A percentile compares a stretch with the other conserved stretches of the same genome.
phyloP scores from a whole-genome alignment of 2,113 vertebrate genomes.

The Gila orcuttii region DNA sequence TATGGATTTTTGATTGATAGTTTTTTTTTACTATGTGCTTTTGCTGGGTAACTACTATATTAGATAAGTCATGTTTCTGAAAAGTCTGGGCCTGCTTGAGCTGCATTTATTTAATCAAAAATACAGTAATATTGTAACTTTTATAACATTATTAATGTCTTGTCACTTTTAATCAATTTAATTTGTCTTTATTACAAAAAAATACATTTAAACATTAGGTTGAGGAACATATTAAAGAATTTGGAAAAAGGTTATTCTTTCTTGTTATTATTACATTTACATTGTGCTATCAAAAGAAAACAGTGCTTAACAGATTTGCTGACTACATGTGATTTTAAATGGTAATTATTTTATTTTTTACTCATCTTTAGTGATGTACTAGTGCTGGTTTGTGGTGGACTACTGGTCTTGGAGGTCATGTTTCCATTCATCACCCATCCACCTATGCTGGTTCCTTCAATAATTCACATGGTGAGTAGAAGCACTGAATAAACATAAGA shows the following conservation, averaged over 20 bases:
- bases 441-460: constrained; percentile 64
- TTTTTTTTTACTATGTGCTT: background rate
- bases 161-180: background rate
- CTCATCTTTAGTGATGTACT: background rate
- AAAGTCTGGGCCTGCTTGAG: background rate
- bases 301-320: background rate
- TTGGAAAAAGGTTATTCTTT: too few species aligned
- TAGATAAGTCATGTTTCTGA: background rate
- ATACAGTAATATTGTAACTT: background rate
- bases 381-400: background rate
- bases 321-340: background rate
- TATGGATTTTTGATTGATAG: background rate
- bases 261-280: background rate
- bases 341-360: background rate
- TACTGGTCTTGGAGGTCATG: too few species aligned
- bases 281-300: background rate
- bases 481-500: constrained; percentile 73
- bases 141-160: background rate
- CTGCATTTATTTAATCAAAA: background rate
- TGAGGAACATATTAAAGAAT: background rate
- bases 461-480: constrained; percentile 58
- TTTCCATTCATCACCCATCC: too few species aligned
- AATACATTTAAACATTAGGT: background rate
- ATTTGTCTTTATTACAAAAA: background rate
- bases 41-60: background rate